Evolutionary conservation across 2,888 invertebrate genomes (phyloP).

Genomic region (Petrophora chlorosata): DNA sequence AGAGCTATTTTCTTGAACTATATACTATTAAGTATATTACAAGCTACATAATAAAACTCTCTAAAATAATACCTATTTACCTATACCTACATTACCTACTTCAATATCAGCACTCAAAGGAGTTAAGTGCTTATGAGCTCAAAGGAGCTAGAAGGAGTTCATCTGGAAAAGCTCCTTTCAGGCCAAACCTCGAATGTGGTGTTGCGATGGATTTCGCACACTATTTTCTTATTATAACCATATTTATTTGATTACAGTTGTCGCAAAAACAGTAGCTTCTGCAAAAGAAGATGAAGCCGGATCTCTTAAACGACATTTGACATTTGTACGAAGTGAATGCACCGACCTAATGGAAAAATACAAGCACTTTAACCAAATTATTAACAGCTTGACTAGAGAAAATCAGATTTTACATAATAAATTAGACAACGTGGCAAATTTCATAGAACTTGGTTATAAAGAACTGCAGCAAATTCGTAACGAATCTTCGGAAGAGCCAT

Average conservation of each 20-base stretch:
- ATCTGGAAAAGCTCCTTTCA: no score
- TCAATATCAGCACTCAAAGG: no score
- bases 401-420: conserved; percentile 47
- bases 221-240: no score
- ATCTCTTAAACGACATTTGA: conserved; percentile 45
- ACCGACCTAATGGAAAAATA: conserved; percentile 43
- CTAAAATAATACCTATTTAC: no score
- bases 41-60: no score
- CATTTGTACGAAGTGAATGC: conserved; percentile 46
- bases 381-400: conserved; percentile 43
- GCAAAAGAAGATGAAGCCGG: conserved; percentile 52
- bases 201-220: no score
- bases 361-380: conserved; percentile 37
- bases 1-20: no score
- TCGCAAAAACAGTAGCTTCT: conserved; percentile 51
- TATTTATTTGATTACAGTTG: conserved; percentile 47
- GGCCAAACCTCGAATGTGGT: no score
- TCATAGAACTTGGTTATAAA: conserved; percentile 55
- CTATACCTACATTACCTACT: no score
- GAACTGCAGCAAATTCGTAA: conserved; percentile 51
- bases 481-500: conserved; percentile 39
- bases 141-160: no score
- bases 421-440: conserved; percentile 44
- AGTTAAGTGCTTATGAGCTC: no score
- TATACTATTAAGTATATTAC: no score